Evolutionary conservation across 2,888 invertebrate genomes (phyloP).

Genomic region (Catonia carolina): DNA sequence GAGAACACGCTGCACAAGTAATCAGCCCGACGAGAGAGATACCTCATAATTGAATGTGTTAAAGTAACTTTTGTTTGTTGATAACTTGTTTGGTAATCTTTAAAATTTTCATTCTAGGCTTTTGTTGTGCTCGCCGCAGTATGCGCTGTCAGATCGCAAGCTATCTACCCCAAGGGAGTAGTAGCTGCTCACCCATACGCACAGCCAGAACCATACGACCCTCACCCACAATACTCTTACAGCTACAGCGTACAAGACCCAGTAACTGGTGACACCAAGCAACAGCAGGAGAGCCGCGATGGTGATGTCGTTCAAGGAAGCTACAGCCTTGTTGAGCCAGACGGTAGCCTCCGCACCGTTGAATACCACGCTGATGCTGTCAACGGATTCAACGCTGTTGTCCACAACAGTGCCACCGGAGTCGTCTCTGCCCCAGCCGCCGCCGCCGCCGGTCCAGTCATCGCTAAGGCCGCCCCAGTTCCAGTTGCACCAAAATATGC

Average conservation of each 20-base stretch:
- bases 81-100: too few relatives aligned
- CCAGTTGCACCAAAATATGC: conserved; percentile 17
- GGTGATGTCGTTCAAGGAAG: conserved; percentile 32
- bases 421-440: conserved; percentile 25
- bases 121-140: background rate
- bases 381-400: conserved; percentile 13
- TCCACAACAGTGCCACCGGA: conserved; percentile 24
- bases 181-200: conserved; percentile 22
- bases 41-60: too few relatives aligned
- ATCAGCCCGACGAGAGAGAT: too few relatives aligned
- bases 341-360: conserved; percentile 32
- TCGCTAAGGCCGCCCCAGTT: conserved; percentile 26
- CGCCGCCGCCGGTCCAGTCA: conserved; percentile 26
- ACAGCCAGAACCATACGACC: conserved; percentile 27
- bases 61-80: too few relatives aligned
- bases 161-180: background rate
- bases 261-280: conserved; percentile 33
- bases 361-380: conserved; percentile 32
- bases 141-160: background rate
- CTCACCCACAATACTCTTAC: conserved; percentile 33
- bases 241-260: conserved; percentile 33
- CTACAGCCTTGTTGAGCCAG: conserved; percentile 32
- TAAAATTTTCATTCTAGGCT: background rate
- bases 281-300: conserved; percentile 31
- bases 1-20: too few relatives aligned